Base-by-base conservation (phyloP, 2,888 invertebrate genomes). In the Leucoma salicis region DNA sequence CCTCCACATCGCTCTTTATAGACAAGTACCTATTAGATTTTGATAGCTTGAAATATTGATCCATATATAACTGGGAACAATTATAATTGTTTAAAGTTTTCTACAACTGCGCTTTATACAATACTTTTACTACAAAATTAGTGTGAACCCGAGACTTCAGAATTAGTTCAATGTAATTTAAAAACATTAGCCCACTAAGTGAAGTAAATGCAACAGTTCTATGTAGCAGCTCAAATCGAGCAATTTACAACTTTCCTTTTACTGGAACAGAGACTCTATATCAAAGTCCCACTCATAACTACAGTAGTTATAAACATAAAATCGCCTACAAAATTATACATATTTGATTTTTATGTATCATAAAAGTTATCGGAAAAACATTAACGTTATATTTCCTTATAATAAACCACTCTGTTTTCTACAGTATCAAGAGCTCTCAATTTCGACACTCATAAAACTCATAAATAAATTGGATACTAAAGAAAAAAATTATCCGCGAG, bases 381-480 rank as follows among this genome's bases (percentile, higher is more conserved):
- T 57, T 55, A 37, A 37, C 44, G 18, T 33, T 38, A 49, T 56
- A 43, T 52, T 61, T 62, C 60, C 62, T 64, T 54, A 57, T 46
- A 57, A 56, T 57, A 57, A 59, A 62, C 57, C 51, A 54, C 52
- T 49, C 38, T 35, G 55, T 50, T 44, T 39, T 52, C 54, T 44
- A 31, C 53, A 44, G 48, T 57, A 53, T 53, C 54, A 51, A 47
- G 54, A 49, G 43, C 53, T 48, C 55, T 56, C 63, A 57, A 63
- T 58, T 62, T 53, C 50, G 41, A 56, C 56, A 52, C 60, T 64
- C 66, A 57, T 71, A 70, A 70, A 70, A 62, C 53, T 60, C 56
- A 70, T 66, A 65, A 66, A 69, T 70, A 70, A 64, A 68, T 68
- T 60, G 65, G 68, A 64, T 70, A 60, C 65, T 62, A 56, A 58